A percentile compares a stretch with the other conserved stretches of the same genome.
phyloP scores from a whole-genome alignment of 2,797 vertebrate species.

The Xerus rutilus region DNA sequence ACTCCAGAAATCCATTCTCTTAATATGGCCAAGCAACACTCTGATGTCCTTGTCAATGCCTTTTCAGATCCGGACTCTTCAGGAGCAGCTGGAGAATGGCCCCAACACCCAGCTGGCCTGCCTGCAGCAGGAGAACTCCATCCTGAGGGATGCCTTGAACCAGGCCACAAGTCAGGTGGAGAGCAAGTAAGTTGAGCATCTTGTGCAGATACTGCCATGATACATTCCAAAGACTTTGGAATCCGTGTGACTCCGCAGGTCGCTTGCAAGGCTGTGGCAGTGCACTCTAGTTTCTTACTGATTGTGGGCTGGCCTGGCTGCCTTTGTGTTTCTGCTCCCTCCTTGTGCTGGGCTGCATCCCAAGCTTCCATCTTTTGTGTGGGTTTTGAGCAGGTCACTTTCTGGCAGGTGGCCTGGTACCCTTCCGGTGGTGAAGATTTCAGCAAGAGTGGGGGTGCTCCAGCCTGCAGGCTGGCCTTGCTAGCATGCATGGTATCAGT shows the following conservation, averaged over 20 bases:
- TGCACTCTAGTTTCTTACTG: background rate
- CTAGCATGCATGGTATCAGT: background rate
- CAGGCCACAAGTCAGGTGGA: conserved; percentile 98
- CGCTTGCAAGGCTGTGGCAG: background rate
- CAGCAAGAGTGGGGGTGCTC: background rate
- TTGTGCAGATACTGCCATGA: background rate
- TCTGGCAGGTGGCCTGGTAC: background rate
- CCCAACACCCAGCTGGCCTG: conserved; percentile 96
- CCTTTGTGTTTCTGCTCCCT: background rate
- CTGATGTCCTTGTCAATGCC: conserved; percentile 12
- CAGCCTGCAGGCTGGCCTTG: background rate
- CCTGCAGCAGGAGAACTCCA: conserved; percentile 98
- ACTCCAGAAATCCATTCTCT: background rate
- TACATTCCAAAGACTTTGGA: background rate
- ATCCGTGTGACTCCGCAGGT: background rate
- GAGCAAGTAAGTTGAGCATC: conserved; percentile 94
- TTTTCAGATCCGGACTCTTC: conserved; percentile 91
- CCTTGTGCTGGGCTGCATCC: rapidly evolving
- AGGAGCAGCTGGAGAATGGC: conserved; percentile 97
- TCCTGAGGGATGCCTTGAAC: conserved; percentile 97
- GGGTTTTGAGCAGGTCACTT: background rate
- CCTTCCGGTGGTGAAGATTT: background rate
- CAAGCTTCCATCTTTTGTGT: too few species aligned
- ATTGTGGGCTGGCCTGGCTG: background rate
- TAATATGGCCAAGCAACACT: background rate